phyloP scores from a whole-genome alignment of 2,113 vertebrate genomes.

The Coregonus clupeaformis region DNA sequence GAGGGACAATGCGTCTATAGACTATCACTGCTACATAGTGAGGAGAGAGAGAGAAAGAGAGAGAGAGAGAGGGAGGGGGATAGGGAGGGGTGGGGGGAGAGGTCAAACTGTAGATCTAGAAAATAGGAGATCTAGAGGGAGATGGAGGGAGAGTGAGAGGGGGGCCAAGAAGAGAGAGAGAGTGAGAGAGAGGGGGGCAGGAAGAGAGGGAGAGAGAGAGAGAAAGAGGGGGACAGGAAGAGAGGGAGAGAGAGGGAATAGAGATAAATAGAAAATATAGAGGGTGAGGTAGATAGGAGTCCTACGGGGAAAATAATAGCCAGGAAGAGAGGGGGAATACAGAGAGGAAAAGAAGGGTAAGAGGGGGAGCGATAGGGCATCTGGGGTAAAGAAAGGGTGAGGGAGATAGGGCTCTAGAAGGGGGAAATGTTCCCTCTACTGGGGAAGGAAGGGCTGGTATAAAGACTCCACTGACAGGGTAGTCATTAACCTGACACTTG shows the following conservation, averaged over 20 bases:
- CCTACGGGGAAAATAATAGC: neutral
- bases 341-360: neutral
- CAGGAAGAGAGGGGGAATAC: neutral
- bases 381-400: neutral
- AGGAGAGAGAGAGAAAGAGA: neutral
- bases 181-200: neutral
- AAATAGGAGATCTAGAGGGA: neutral
- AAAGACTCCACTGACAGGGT: constrained; percentile 38
- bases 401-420: neutral
- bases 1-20: no score
- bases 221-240: neutral
- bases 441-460: constrained; percentile 17
- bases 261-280: neutral
- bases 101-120: neutral
- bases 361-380: constrained; percentile 9
- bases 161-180: neutral
- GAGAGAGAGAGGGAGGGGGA: neutral
- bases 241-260: neutral
- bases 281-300: no score
- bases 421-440: neutral
- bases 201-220: neutral
- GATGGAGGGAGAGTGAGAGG: neutral
- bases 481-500: constrained; percentile 54
- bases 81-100: neutral
- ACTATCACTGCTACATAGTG: no score